phyloP scores from a whole-genome alignment of 2,888 invertebrate species.

The Drosophila borealis region DNA sequence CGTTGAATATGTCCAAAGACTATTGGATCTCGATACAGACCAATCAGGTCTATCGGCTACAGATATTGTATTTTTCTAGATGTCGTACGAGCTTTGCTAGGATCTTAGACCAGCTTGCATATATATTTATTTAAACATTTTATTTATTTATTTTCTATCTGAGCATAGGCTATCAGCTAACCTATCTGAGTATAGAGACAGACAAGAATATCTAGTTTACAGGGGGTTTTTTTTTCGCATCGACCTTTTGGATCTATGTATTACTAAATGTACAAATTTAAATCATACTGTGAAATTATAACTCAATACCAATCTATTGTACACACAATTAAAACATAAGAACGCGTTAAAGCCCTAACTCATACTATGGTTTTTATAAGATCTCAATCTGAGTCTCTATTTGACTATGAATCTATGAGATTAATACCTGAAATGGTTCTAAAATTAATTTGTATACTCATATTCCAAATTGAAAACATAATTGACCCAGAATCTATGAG shows the following conservation, averaged over 20 bases:
- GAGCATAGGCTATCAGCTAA: neutral
- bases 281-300: slow-evolving; percentile 7
- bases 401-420: too few relatives aligned
- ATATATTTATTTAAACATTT: neutral
- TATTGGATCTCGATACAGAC: slow-evolving; percentile 14
- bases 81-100: neutral
- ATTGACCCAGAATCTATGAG: too few relatives aligned
- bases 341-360: too few relatives aligned
- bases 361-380: neutral
- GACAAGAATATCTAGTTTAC: neutral
- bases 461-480: too few relatives aligned
- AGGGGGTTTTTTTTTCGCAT: neutral
- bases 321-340: neutral
- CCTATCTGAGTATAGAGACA: too few relatives aligned
- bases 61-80: slow-evolving; percentile 14
- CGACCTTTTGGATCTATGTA: neutral
- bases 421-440: neutral
- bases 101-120: neutral
- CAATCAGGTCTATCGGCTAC: slow-evolving; percentile 27
- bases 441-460: neutral
- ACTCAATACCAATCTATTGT: neutral
- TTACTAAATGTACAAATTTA: neutral
- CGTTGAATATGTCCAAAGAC: neutral
- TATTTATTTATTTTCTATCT: too few relatives aligned
- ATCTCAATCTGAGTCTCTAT: neutral